A percentile compares a stretch with the other conserved stretches of the same genome.
Evolutionary conservation across 30 jellyfish, hydroid and myxozoan genomes (phyloP).

Genomic region (Hydractinia symbiolongicarpus): DNA sequence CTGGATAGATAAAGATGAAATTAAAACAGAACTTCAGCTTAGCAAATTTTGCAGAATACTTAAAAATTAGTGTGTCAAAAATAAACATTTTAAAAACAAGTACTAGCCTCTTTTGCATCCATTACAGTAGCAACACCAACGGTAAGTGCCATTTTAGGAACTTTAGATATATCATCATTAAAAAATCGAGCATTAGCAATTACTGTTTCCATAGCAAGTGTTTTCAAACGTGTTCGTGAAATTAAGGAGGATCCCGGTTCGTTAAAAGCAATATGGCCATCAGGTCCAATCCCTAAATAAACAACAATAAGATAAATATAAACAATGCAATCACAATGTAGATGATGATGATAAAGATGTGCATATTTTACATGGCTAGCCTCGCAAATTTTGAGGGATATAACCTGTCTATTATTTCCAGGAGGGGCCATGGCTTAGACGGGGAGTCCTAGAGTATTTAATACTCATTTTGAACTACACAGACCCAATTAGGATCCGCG

Average conservation of each 20-base stretch:
- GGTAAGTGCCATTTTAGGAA: slow-evolving; percentile 80
- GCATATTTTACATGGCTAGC: too few relatives aligned
- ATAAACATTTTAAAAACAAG: neutral
- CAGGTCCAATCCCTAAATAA: slow-evolving; percentile 93
- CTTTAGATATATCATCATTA: slow-evolving; percentile 71
- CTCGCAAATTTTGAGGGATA: too few relatives aligned
- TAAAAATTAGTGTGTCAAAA: too few relatives aligned
- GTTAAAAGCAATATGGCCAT: slow-evolving; percentile 94
- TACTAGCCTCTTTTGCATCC: slow-evolving; percentile 89
- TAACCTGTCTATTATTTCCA: too few relatives aligned
- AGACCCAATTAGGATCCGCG: too few relatives aligned
- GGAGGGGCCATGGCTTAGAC: too few relatives aligned
- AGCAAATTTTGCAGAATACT: too few relatives aligned
- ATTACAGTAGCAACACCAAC: slow-evolving; percentile 97
- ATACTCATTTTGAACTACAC: too few relatives aligned
- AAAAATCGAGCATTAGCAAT: slow-evolving; percentile 93
- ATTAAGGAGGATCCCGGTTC: slow-evolving; percentile 97
- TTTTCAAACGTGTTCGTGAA: slow-evolving; percentile 86
- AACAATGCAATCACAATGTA: neutral
- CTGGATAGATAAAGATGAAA: too few relatives aligned
- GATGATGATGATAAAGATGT: neutral
- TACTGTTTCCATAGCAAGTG: slow-evolving; percentile 91
- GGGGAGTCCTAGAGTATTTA: too few relatives aligned
- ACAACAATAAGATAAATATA: neutral
- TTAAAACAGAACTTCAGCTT: too few relatives aligned